Percentiles rank a stretch among this genome's conserved stretches.
These are phyloP conservation scores for Paracanthobrama guichenoti DNA, from an alignment of 2,113 vertebrate genomes.

Conservation along the genomic window DNA sequence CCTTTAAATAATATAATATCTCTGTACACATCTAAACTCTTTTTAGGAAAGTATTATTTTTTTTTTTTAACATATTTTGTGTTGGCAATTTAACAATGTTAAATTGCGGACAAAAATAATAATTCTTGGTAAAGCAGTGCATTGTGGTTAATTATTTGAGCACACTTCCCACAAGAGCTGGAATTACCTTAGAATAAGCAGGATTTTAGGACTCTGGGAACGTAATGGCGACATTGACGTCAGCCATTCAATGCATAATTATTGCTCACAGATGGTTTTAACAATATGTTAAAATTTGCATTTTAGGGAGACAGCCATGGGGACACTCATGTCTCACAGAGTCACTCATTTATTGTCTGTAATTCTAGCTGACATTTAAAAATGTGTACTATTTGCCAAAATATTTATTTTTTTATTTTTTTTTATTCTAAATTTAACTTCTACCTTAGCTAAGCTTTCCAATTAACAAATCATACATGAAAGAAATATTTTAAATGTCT, in stretches of 20 bases:
- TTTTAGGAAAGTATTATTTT: not conserved
- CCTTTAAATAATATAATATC: not conserved
- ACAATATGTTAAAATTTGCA: constrained; percentile 33
- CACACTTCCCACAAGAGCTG: not conserved
- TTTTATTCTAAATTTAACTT: not conserved
- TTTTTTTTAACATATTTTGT: not conserved
- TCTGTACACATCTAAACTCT: not conserved
- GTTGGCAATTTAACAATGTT: not conserved
- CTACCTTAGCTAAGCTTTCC: not conserved
- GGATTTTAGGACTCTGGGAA: constrained; percentile 13
- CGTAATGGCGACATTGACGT: not conserved
- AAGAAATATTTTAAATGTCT: not conserved
- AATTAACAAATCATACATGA: not conserved
- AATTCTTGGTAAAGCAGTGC: not conserved
- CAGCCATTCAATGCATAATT: constrained; percentile 6
- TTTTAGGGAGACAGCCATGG: constrained; percentile 26
- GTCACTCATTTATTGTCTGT: not conserved
- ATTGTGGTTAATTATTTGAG: constrained; percentile 5
- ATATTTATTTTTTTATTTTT: no score
- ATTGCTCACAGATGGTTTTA: constrained; percentile 33
- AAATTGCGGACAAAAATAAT: not conserved
- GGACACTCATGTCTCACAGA: not conserved
- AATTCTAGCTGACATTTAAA: not conserved
- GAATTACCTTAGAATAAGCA: not conserved
- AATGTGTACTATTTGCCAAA: not conserved